Conservation (phyloP, 2,888 invertebrate genomes). For the Trissoscelio sp. region DNA sequence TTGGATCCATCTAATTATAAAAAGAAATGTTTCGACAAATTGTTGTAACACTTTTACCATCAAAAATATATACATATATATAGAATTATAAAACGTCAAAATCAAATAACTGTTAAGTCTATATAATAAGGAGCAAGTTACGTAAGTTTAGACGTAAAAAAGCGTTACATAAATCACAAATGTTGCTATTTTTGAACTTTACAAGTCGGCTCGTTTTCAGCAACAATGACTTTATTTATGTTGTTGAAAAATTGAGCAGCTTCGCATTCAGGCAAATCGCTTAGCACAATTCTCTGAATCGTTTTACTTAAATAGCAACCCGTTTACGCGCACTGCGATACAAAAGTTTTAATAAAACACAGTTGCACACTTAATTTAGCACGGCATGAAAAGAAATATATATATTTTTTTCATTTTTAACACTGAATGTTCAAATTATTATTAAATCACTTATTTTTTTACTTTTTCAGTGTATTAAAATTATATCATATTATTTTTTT, state of each 20-base stretch:
- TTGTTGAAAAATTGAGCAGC: slow-evolving; percentile 21
- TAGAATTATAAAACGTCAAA: too few species aligned
- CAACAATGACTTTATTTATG: slow-evolving; percentile 31
- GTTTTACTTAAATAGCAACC: slow-evolving; percentile 35
- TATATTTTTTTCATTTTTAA: neutral
- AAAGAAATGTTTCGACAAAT: neutral
- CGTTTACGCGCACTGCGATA: slow-evolving; percentile 24
- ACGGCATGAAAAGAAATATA: slow-evolving; percentile 35
- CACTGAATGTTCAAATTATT: too few species aligned
- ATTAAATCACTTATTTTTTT: too few species aligned
- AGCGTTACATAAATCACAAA: neutral
- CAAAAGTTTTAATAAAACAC: slow-evolving; percentile 48
- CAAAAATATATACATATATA: neutral
- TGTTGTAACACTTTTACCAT: slow-evolving; percentile 11
- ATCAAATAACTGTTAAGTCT: too few species aligned
- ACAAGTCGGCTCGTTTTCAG: slow-evolving; percentile 7
- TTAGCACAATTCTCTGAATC: slow-evolving; percentile 35
- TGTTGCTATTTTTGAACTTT: slow-evolving; percentile 13
- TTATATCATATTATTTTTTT: too few species aligned
- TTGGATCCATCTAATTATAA: neutral
- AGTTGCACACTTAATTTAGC: slow-evolving; percentile 27
- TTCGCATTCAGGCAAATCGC: slow-evolving; percentile 23
- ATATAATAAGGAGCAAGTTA: too few species aligned
- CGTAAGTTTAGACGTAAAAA: neutral
- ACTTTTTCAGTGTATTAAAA: too few species aligned